phyloP scores from a whole-genome alignment of 2,797 vertebrate genomes.

The Phylloscopus collybita region DNA sequence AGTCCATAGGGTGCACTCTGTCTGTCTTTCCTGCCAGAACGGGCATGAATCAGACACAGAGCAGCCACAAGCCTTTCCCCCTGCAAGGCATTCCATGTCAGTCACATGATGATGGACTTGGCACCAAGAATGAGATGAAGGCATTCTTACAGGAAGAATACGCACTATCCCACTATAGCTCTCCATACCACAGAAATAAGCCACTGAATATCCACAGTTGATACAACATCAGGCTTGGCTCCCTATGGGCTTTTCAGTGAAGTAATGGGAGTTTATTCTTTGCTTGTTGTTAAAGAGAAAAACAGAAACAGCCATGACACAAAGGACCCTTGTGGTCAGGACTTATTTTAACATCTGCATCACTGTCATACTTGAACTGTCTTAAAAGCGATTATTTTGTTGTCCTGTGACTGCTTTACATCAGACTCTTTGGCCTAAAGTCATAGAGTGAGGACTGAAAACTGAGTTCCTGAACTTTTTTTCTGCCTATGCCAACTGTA shows the following conservation, averaged over 20 bases:
- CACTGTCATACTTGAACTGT: conserved; percentile 17
- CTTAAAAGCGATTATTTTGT: conserved; percentile 3
- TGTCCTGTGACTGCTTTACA: conserved; percentile 1
- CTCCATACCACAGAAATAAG: conserved; percentile 1
- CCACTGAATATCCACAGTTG: neutral
- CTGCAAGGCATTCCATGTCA: neutral
- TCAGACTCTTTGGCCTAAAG: neutral
- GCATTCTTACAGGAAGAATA: neutral
- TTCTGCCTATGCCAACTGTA: neutral
- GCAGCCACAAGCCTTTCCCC: neutral
- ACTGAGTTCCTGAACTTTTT: neutral
- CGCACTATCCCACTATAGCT: neutral
- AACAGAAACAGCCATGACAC: neutral
- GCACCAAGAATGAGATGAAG: neutral
- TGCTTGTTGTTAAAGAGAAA: conserved; percentile 16
- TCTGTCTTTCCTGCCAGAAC: neutral
- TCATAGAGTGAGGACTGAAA: neutral
- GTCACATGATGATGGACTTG: neutral
- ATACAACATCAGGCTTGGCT: neutral
- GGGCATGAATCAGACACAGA: neutral
- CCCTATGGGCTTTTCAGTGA: neutral
- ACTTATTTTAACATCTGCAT: conserved; percentile 34
- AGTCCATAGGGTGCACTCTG: neutral
- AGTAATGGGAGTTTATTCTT: conserved; percentile 23
- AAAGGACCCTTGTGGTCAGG: neutral